Conservation (phyloP, 2,797 vertebrate species). For the Podargus strigoides region DNA sequence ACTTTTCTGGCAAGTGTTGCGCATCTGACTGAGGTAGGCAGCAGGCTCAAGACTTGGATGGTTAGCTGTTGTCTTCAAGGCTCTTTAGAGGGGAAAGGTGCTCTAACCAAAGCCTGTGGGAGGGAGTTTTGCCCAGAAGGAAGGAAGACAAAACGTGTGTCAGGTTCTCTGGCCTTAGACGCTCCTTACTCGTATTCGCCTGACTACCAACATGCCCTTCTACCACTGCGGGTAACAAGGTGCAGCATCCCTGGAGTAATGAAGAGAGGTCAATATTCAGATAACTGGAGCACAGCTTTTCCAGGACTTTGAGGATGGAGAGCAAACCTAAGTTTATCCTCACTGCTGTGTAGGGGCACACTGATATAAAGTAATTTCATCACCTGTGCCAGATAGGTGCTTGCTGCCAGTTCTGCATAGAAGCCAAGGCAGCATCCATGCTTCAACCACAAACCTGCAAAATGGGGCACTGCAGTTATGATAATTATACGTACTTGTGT, state of each 20-base stretch:
- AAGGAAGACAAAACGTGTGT: neutral
- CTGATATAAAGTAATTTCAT: neutral
- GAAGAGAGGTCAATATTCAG: neutral
- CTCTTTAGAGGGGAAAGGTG: neutral
- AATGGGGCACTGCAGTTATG: neutral
- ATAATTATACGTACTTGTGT: neutral
- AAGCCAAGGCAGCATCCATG: neutral
- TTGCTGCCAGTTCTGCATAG: neutral
- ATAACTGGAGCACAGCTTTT: neutral
- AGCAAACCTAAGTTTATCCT: neutral
- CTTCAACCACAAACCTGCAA: neutral
- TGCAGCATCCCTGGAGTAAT: neutral
- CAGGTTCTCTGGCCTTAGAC: neutral
- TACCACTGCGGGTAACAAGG: neutral
- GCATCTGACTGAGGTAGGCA: neutral
- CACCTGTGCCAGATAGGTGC: neutral
- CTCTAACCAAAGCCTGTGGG: neutral
- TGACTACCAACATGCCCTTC: neutral
- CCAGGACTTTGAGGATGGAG: neutral
- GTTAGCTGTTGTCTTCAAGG: neutral
- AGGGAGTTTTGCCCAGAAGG: neutral
- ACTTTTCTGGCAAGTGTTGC: neutral
- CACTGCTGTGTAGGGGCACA: neutral
- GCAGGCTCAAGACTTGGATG: neutral
- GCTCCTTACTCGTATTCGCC: neutral